These are phyloP conservation scores for Odontesthes bonariensis DNA, from an alignment of 2,113 vertebrate genomes.

Conservation along the genomic window DNA sequence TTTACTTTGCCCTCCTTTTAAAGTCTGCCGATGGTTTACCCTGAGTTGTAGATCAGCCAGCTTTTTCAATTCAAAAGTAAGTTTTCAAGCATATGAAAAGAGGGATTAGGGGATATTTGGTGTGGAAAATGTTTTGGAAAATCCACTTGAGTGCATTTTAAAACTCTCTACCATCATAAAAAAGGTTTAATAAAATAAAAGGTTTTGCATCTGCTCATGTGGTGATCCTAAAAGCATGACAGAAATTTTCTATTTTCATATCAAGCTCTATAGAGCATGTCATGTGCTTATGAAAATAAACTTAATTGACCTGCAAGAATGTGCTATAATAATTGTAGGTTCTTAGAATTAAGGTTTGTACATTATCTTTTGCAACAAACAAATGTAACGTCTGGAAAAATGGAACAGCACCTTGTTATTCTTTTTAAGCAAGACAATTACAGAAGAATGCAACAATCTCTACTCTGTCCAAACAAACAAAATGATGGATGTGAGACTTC, in stretches of 20 bases:
- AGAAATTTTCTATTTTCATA: slow-evolving; percentile 27
- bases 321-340: slow-evolving; percentile 4
- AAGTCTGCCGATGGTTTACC: slow-evolving; percentile 57
- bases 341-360: slow-evolving; percentile 5
- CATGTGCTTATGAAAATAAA: slow-evolving; percentile 14
- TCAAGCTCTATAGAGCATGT: not conserved
- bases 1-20: slow-evolving; percentile 26
- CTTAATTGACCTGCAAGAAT: not conserved
- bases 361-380: not conserved
- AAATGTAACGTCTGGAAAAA: not conserved
- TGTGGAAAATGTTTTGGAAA: slow-evolving; percentile 57
- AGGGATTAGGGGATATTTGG: slow-evolving; percentile 60
- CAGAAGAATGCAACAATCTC: not conserved
- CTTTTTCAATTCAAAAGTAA: slow-evolving; percentile 55
- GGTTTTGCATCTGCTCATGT: slow-evolving; percentile 22
- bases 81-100: slow-evolving; percentile 64
- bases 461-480: not conserved
- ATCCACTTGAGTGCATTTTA: slow-evolving; percentile 49
- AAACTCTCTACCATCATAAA: slow-evolving; percentile 34
- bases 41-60: slow-evolving; percentile 51
- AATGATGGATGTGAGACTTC: not conserved
- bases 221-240: slow-evolving; percentile 3
- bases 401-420: not conserved
- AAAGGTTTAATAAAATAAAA: slow-evolving; percentile 20
- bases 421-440: not conserved